Percentiles rank a stretch among this genome's conserved stretches.
Evolutionary conservation across 1,140 invertebrate genomes (phyloP).

Genomic region (Carposina sasakii): DNA sequence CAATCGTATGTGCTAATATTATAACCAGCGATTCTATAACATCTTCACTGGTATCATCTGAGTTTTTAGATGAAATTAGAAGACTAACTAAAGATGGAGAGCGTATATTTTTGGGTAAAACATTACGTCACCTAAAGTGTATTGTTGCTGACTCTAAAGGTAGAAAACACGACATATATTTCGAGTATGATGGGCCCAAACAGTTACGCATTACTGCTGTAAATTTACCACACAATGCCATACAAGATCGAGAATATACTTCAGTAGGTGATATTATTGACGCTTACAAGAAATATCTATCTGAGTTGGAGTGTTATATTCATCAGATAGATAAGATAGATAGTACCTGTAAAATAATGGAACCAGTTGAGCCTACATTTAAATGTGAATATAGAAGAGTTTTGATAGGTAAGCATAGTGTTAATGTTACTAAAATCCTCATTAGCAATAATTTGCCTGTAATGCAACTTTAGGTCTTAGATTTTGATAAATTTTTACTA

Average conservation of each 20-base stretch:
- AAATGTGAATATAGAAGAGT: slow-evolving; percentile 54
- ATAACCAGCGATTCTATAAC: slow-evolving; percentile 16
- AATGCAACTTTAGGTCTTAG: no score
- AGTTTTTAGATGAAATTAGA: slow-evolving; percentile 41
- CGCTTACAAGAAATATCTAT: slow-evolving; percentile 31
- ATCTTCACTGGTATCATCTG: slow-evolving; percentile 31
- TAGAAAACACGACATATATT: slow-evolving; percentile 38
- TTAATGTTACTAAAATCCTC: not conserved
- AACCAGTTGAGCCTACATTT: slow-evolving; percentile 42
- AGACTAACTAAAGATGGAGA: slow-evolving; percentile 4
- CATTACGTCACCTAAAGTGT: slow-evolving; percentile 43
- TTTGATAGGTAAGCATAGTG: slow-evolving; percentile 30
- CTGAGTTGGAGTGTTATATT: slow-evolving; percentile 40
- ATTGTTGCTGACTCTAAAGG: slow-evolving; percentile 29
- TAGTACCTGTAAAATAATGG: slow-evolving; percentile 39
- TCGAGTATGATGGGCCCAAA: slow-evolving; percentile 33
- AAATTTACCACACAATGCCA: slow-evolving; percentile 31
- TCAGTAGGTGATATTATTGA: slow-evolving; percentile 36
- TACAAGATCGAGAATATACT: slow-evolving; percentile 38
- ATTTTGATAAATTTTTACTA: no score
- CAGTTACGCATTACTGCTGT: slow-evolving; percentile 32
- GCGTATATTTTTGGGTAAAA: slow-evolving; percentile 40
- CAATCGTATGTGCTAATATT: no score
- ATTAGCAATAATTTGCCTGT: no score
- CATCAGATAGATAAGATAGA: slow-evolving; percentile 46